phyloP scores from a whole-genome alignment of 1,140 invertebrate species.

The Sarcophaga bullata region DNA sequence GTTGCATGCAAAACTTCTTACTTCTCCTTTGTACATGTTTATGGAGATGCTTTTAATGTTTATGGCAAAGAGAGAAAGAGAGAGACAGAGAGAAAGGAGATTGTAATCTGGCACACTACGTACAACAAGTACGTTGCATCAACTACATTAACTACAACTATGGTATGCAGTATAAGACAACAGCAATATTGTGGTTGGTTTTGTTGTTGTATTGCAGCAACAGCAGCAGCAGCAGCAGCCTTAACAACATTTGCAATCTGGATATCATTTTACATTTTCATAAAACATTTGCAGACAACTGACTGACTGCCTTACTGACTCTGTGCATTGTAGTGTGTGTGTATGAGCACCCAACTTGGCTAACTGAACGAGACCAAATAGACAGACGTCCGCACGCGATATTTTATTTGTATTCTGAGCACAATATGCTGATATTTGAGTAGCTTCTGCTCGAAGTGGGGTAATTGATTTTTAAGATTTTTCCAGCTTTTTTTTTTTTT shows the following conservation, averaged over 20 bases:
- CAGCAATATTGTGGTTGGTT: neutral
- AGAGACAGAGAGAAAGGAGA: neutral
- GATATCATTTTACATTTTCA: constrained; percentile 39
- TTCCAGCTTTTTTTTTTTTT: neutral
- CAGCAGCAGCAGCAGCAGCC: neutral
- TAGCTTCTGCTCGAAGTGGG: constrained; percentile 15
- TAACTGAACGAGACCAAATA: neutral
- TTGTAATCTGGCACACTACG: neutral
- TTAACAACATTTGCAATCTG: neutral
- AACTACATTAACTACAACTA: neutral
- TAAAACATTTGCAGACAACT: neutral
- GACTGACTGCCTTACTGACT: neutral
- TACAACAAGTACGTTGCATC: neutral
- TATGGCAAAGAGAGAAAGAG: too few species aligned
- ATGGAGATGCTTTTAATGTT: too few species aligned
- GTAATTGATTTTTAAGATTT: constrained; percentile 7
- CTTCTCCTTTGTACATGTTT: too few species aligned
- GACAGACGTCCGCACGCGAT: constrained; percentile 27
- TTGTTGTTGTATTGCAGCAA: neutral
- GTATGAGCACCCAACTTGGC: neutral
- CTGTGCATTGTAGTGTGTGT: too few species aligned
- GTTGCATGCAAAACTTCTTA: too few species aligned
- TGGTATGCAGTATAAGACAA: neutral
- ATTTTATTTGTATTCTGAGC: neutral
- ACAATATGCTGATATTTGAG: constrained; percentile 29